Evolutionary conservation across 2,113 vertebrate genomes (phyloP), one percentile per base, ranked within the genome.

Genomic region (Nanger granti): DNA sequence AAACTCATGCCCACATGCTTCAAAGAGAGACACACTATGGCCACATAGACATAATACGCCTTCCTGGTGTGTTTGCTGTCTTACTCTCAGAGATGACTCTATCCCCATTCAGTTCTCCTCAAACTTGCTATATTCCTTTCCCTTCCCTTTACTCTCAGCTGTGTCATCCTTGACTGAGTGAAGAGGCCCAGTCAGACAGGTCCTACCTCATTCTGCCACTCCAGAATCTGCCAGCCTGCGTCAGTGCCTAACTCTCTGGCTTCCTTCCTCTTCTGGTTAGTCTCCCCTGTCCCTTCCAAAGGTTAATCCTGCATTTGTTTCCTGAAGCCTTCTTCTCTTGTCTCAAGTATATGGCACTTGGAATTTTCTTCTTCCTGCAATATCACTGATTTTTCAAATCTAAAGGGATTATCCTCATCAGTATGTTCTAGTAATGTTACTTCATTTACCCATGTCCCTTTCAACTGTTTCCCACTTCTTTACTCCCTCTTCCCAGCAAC

Each of bases 1-100:
- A 49, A 41, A 89, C 26, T 66, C 55, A 41, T 17, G 66, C 22
- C 49, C 59, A 49, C 79, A 18, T 31, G 8, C 10, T 57, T 97
- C 59, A 86, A 4, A 47, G 41, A 54, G 85, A 14, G 64, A 14
- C 12, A 18, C 12, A 17, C 1, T 15, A 0, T 0, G 24, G 34
- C n/a, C 49, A 37, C 1, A 1, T 4, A 22, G 15, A 37, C 28
- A 9, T n/a, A 18, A 29, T 18, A 17, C 0, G 0, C 12, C 62
- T 87, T 8, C 44, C 47, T n/a, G 3, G 31, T 7, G 2, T 59
- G 24, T 59, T 64, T 49, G 12, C 52, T 54, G 80, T 79, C 87
- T 91, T 11, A 28, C 6, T 93, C 47, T 82, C 24, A 57, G 49
- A 91, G 31, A 44, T 59, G 41, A 52, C 59, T 28, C 3, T 64